Conservation (phyloP, 2,797 vertebrate genomes). For the Diplodus puntazzo region DNA sequence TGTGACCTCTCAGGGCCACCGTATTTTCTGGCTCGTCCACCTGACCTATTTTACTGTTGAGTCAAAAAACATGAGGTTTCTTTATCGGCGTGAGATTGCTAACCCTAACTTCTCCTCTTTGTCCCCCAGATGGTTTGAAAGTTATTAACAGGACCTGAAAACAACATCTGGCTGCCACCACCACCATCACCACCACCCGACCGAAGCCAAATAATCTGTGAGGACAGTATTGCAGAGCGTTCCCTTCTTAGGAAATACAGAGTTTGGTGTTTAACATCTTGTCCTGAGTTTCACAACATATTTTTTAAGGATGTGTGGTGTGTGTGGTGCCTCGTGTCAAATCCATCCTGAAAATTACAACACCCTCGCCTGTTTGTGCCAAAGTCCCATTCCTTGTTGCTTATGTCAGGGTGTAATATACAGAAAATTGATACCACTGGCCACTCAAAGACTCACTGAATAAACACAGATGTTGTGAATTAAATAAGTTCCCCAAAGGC, state of each 20-base stretch:
- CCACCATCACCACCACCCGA: neutral
- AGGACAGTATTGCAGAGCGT: neutral
- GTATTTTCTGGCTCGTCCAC: neutral
- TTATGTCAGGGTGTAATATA: conserved; percentile 62
- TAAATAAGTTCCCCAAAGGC: neutral
- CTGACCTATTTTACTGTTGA: neutral
- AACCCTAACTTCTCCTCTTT: neutral
- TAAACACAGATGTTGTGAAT: conserved; percentile 40
- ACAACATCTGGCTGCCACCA: conserved; percentile 22
- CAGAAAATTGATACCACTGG: conserved; percentile 6
- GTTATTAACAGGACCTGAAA: conserved; percentile 6
- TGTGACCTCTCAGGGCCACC: too few species aligned
- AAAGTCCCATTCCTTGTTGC: conserved; percentile 70
- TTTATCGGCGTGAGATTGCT: neutral
- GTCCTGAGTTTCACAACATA: neutral
- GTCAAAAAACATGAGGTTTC: neutral
- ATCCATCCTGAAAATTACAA: conserved; percentile 17
- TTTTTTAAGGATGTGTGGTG: conserved; percentile 2
- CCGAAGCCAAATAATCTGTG: neutral
- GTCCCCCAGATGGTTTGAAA: conserved; percentile 19
- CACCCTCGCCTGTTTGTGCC: conserved; percentile 56
- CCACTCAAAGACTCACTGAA: conserved; percentile 15
- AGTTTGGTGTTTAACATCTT: neutral
- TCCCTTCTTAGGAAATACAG: neutral
- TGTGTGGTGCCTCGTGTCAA: neutral